Conservation (phyloP, 2,113 vertebrate species). For the Bubo bubo region DNA sequence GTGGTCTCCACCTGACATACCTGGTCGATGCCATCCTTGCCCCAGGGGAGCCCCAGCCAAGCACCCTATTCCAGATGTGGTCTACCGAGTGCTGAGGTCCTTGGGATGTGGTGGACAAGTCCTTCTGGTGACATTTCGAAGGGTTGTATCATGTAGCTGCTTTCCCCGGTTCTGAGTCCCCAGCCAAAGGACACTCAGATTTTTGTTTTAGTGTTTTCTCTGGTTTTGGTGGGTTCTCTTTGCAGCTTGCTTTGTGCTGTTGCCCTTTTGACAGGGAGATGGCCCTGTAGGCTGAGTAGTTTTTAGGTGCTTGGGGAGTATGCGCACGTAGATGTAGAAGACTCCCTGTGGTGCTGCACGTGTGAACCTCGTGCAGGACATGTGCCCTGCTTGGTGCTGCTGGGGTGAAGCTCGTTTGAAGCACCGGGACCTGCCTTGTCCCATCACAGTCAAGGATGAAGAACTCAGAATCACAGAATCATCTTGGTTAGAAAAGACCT, state of each 20-base stretch:
- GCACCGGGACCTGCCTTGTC: neutral
- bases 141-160: neutral
- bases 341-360: fast-evolving
- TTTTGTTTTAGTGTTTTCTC: neutral
- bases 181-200: neutral
- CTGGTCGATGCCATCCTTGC: neutral
- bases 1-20: neutral
- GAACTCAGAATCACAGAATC: no score
- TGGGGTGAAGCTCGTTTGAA: neutral
- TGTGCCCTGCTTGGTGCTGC: neutral
- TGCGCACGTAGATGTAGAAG: neutral
- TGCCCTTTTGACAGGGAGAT: neutral
- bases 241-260: neutral
- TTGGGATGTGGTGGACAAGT: no score
- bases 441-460: no score
- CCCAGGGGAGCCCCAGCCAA: neutral
- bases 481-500: no score
- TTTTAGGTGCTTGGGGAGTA: neutral
- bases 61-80: neutral
- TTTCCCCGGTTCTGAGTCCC: neutral
- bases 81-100: neutral
- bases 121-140: neutral
- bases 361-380: neutral
- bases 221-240: neutral
- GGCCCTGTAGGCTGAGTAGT: no score